A percentile compares a stretch with the other conserved stretches of the same genome.
These are phyloP conservation scores for Sandelia bainsii DNA, from an alignment of 2,797 vertebrate species.

Conservation along the genomic window DNA sequence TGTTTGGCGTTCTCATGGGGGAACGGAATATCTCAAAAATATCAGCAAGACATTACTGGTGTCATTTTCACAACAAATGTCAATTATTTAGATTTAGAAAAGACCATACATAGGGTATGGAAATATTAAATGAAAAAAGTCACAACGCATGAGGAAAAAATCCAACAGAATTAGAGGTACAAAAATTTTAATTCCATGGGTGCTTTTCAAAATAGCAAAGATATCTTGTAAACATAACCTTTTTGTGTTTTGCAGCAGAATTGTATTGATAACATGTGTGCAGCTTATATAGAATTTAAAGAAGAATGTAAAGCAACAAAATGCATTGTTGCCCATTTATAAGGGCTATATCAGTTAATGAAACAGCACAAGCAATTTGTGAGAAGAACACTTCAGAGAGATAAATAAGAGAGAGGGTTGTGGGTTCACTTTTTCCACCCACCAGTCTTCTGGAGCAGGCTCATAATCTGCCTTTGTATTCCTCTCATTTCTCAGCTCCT, in stretches of 20 bases:
- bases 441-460: conserved; percentile 53
- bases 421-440: conserved; percentile 51
- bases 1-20: conserved; percentile 13
- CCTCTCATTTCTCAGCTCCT: conserved; percentile 55
- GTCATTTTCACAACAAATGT: conserved; percentile 13
- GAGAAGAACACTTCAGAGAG: conserved; percentile 32
- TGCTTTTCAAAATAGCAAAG: too few relatives aligned
- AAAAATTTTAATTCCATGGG: background rate
- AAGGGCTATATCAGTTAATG: conserved; percentile 3
- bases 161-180: background rate
- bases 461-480: conserved; percentile 42
- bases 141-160: background rate
- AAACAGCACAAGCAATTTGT: conserved; percentile 43
- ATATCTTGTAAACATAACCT: background rate
- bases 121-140: conserved; percentile 1
- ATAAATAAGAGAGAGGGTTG: conserved; percentile 47
- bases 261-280: background rate
- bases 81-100: conserved; percentile 14
- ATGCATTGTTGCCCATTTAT: background rate
- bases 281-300: background rate
- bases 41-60: conserved; percentile 12
- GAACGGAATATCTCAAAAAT: conserved; percentile 20
- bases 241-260: background rate
- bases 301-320: background rate
- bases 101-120: background rate